Base-by-base conservation (phyloP, 2,113 vertebrate species). In the Danionella cerebrum region DNA sequence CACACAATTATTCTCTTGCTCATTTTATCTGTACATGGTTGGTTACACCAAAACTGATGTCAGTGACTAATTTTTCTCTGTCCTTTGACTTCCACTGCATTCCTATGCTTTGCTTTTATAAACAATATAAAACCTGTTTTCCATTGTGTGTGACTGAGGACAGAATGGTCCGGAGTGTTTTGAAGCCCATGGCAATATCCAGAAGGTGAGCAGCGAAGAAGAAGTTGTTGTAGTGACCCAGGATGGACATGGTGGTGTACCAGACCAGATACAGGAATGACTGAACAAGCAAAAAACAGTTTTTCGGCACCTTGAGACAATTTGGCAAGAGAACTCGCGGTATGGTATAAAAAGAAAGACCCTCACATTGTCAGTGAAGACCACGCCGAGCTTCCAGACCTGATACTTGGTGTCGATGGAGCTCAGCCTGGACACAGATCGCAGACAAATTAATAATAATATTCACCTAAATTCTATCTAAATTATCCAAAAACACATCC, bases 211-310 rank as follows among this genome's bases (percentile, higher is more conserved):
- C 96, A 35, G 95, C 96, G 19, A 98, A 98, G 89, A 98, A 98
- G 87, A 98, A 98, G 84, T 98, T 98, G 85, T 98, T 98, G 87
- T 97, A 98, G 84, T 98, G 96, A 14, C 96, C 96, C 63, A 98
- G 89, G 76, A 98, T 89, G 1, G 96, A 98, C 96, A 98, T 98
- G 63, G 95, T 96, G 1, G 95, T 98, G 74, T 98, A 98, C 96
- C 96, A 98, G 45, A 93, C 94, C 2, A 98, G 85, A 73, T 98
- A 98, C 51, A 98, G 83, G 83, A 98, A 98, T 0, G 95, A 95
- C 96, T 98, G 81, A 5, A 62, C 12, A 18, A 42, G 29, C 25
- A 51, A 45, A 8, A 29, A 45, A 74, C 1, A 13, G 24, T n/a
- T n/a, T n/a, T n/a, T n/a, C n/a, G n/a, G n/a, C n/a, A n/a, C n/a